phyloP scores from a whole-genome alignment of 1,140 invertebrate species.

The Tachypleus tridentatus region DNA sequence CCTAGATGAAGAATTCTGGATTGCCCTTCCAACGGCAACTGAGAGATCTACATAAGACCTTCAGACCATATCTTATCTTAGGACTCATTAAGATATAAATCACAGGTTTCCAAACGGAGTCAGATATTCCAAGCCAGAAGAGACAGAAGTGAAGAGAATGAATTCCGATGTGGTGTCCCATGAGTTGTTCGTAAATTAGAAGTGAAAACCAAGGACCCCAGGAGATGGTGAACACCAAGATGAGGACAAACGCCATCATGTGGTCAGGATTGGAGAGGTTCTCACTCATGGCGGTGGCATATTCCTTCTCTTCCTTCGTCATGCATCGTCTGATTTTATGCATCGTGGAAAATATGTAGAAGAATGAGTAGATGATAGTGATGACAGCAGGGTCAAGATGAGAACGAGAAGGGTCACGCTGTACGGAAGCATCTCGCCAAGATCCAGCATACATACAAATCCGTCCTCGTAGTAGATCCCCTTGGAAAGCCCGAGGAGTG shows the following conservation, averaged over 20 bases:
- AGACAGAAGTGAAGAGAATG: constrained; percentile 81
- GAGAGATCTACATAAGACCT: constrained; percentile 75
- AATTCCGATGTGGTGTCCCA: constrained; percentile 41
- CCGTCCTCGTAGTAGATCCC: constrained; percentile 59
- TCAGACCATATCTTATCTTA: constrained; percentile 72
- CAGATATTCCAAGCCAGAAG: constrained; percentile 84
- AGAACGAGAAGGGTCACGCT: constrained; percentile 78
- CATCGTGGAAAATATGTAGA: constrained; percentile 85
- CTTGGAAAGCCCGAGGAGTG: constrained; percentile 58
- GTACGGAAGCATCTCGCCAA: constrained; percentile 88
- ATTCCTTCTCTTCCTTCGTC: constrained; percentile 83
- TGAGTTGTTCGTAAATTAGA: constrained; percentile 45
- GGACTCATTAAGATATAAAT: constrained; percentile 77
- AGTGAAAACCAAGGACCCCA: constrained; percentile 83
- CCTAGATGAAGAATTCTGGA: no score
- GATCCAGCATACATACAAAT: constrained; percentile 87
- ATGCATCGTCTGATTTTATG: constrained; percentile 58
- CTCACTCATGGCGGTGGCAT: constrained; percentile 76
- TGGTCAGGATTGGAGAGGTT: constrained; percentile 86
- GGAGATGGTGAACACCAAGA: constrained; percentile 76
- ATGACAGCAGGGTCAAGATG: constrained; percentile 78
- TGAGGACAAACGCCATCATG: constrained; percentile 84
- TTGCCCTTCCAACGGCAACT: constrained; percentile 44
- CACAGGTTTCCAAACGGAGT: constrained; percentile 88
- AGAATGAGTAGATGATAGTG: constrained; percentile 84